Conservation (phyloP, 1,140 invertebrate species). For the Zaprionus inermis region DNA sequence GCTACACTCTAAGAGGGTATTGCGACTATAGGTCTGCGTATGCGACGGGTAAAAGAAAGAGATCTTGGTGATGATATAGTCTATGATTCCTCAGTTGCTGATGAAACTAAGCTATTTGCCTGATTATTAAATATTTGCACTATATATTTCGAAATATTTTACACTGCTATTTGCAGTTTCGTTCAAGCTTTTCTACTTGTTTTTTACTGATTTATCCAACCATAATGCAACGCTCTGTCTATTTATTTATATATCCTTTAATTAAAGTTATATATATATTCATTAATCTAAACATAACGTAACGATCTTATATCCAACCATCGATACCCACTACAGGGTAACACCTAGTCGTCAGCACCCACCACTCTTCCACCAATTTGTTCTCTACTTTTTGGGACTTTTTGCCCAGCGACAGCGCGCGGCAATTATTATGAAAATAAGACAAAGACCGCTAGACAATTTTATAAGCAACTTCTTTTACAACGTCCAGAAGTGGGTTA, state of each 20-base stretch:
- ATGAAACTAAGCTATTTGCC: no score
- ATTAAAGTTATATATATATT: no score
- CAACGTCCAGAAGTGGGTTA: slow-evolving; percentile 66
- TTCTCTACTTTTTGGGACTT: background rate
- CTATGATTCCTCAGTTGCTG: no score
- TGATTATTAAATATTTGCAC: no score
- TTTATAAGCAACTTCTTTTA: slow-evolving; percentile 40
- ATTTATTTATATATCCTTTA: no score
- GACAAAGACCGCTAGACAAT: slow-evolving; percentile 40
- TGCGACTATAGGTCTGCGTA: background rate
- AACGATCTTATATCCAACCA: background rate
- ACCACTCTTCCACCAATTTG: background rate
- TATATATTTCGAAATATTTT: no score
- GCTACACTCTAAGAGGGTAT: background rate
- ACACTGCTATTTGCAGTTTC: no score
- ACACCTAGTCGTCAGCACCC: background rate
- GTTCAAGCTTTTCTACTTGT: no score
- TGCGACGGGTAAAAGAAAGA: background rate
- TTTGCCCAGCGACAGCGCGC: slow-evolving; percentile 24
- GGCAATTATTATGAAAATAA: slow-evolving; percentile 68
- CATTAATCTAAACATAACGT: no score
- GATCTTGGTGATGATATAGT: background rate
- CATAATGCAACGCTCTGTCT: no score
- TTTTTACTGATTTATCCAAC: no score
- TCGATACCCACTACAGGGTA: background rate